These are phyloP conservation scores for Oreortyx pictus DNA, from an alignment of 2,797 vertebrate genomes.

Conservation along the genomic window DNA sequence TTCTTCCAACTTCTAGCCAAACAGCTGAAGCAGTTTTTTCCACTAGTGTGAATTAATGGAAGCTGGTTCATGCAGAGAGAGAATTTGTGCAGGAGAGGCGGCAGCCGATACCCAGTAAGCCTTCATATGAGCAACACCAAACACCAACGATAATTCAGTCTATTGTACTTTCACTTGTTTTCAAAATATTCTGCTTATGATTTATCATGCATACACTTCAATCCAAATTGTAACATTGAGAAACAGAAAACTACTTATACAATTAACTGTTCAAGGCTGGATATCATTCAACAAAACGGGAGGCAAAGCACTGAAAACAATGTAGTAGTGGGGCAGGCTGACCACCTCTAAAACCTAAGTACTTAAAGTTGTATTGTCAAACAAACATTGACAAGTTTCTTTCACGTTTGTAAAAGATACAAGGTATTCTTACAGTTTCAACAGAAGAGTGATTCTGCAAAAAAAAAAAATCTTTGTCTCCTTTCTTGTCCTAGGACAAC, in stretches of 20 bases:
- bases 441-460: neutral
- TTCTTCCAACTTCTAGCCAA: neutral
- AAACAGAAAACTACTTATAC: neutral
- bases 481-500: neutral
- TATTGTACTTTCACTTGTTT: neutral
- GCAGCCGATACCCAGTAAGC: neutral
- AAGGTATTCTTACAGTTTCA: neutral
- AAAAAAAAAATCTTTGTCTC: neutral
- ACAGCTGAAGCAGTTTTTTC: neutral
- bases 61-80: neutral
- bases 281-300: neutral
- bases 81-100: neutral
- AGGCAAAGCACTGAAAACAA: neutral
- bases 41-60: neutral
- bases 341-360: neutral
- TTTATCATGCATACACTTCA: neutral
- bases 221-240: neutral
- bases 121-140: neutral
- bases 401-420: neutral
- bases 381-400: neutral
- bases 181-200: neutral
- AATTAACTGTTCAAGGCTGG: neutral
- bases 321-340: neutral
- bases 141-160: neutral
- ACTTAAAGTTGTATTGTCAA: neutral